Evolutionary conservation across 2,797 vertebrate genomes (phyloP).

Genomic region (Pitangus sulphuratus): DNA sequence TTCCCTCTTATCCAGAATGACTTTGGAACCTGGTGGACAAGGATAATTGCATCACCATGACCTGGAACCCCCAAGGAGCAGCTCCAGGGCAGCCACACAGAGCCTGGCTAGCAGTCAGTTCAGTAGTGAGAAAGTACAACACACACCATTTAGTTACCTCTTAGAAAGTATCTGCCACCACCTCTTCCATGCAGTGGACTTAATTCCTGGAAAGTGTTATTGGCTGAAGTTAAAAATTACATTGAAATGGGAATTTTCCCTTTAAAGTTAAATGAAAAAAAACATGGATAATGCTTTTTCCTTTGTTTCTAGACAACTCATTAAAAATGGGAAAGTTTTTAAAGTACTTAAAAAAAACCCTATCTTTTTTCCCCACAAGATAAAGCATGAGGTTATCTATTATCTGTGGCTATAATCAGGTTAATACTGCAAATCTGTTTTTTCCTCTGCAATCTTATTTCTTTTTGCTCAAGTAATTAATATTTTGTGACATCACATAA

Average conservation of each 20-base stretch:
- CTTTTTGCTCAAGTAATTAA: constrained; percentile 69
- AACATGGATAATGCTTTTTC: neutral
- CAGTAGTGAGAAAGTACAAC: neutral
- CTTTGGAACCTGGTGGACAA: neutral
- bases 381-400: constrained; percentile 19
- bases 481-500: constrained; percentile 71
- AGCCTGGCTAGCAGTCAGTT: neutral
- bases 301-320: neutral
- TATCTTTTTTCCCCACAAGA: neutral
- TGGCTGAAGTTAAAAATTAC: neutral
- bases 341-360: neutral
- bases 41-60: neutral
- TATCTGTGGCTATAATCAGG: constrained; percentile 23
- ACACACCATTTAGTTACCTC: neutral
- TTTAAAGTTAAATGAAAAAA: neutral
- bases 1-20: neutral
- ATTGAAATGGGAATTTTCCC: neutral
- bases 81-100: neutral
- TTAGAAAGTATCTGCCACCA: neutral
- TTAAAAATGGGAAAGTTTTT: neutral
- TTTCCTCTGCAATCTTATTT: constrained; percentile 65
- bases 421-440: constrained; percentile 58
- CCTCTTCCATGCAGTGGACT: neutral
- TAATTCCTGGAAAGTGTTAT: neutral
- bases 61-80: neutral